Evolutionary conservation across 2,888 invertebrate species (phyloP).

Genomic region (Aromia moschata): DNA sequence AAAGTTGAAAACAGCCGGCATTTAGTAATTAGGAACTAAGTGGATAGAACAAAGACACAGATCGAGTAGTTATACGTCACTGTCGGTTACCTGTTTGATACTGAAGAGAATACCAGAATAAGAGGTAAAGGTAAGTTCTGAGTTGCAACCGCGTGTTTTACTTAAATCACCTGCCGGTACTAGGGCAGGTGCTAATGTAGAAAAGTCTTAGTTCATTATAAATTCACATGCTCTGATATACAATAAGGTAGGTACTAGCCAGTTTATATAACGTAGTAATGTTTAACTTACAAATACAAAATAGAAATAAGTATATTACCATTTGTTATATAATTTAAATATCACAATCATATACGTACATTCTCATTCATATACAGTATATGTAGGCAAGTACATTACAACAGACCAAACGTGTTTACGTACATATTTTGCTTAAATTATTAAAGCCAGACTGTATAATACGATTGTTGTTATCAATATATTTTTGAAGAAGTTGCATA

Average conservation of each 20-base stretch:
- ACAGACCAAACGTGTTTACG: no score
- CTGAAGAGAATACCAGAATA: slow-evolving; percentile 30
- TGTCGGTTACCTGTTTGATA: slow-evolving; percentile 42
- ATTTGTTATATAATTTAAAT: no score
- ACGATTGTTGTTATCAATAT: no score
- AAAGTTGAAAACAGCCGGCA: slow-evolving; percentile 16
- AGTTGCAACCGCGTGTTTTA: slow-evolving; percentile 26
- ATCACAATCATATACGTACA: no score
- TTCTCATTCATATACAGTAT: no score
- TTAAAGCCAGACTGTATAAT: no score
- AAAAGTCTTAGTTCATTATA: slow-evolving; percentile 2
- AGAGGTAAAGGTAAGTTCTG: slow-evolving; percentile 23
- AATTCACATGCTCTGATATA: slow-evolving; percentile 8
- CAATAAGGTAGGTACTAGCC: neutral
- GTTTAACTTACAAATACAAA: no score
- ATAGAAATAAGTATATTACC: no score
- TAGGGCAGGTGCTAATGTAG: slow-evolving; percentile 23
- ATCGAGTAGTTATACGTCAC: slow-evolving; percentile 34
- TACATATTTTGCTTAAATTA: no score
- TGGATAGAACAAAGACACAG: slow-evolving; percentile 19
- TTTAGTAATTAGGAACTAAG: slow-evolving; percentile 8
- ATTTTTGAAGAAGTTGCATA: no score
- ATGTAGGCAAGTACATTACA: no score
- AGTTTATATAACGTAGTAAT: neutral
- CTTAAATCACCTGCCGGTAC: slow-evolving; percentile 27